phyloP scores from a whole-genome alignment of 1,140 invertebrate species.

The Pogonognathellus flavescens region DNA sequence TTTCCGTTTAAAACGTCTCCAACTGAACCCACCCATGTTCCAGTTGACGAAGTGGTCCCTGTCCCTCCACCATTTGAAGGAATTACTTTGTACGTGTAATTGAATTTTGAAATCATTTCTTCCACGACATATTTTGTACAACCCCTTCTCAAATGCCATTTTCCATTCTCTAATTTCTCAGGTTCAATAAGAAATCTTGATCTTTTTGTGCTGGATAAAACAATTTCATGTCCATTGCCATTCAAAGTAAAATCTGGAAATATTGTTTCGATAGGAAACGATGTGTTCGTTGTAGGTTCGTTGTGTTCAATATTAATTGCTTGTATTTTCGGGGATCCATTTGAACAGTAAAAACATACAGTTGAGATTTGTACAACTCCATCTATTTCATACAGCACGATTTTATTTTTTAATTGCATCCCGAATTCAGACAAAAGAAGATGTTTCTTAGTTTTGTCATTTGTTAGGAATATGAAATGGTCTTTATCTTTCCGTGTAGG shows the following conservation, averaged over 20 bases:
- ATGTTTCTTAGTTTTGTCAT: too few species aligned
- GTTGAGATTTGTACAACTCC: background rate
- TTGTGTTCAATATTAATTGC: background rate
- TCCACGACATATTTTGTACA: constrained; percentile 20
- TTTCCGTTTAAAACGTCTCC: constrained; percentile 29
- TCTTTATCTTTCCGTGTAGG: background rate
- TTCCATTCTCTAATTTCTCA: background rate
- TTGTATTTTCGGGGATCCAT: background rate
- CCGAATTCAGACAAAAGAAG: background rate
- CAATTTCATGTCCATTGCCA: constrained; percentile 14
- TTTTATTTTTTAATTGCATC: background rate
- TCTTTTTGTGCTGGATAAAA: background rate
- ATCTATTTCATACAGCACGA: background rate
- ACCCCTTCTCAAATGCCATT: background rate
- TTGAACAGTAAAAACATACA: background rate
- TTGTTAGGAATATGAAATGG: background rate
- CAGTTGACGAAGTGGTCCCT: constrained; percentile 17
- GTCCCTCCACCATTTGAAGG: constrained; percentile 32
- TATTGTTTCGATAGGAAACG: background rate
- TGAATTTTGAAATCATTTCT: constrained; percentile 3
- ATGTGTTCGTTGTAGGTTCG: background rate
- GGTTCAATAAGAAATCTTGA: constrained; percentile 4
- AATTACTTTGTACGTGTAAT: constrained; percentile 28
- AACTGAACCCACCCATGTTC: constrained; percentile 49
- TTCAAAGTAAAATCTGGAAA: constrained; percentile 54